phyloP scores from a whole-genome alignment of 2,888 invertebrate genomes.

The Metellina segmentata region DNA sequence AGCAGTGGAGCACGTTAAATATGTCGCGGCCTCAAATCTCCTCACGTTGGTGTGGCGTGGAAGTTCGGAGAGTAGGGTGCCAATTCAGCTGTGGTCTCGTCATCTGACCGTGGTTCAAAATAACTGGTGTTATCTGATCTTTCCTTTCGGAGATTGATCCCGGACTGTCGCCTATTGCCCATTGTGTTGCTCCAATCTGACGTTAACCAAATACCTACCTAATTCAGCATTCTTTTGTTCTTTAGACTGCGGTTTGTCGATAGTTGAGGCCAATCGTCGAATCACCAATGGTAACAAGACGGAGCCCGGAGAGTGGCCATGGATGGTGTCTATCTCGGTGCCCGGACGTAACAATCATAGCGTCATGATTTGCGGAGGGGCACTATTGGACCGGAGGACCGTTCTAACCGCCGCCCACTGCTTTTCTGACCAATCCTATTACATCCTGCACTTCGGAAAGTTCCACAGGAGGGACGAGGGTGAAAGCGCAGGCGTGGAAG shows the following conservation, averaged over 20 bases:
- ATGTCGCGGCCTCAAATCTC: too few relatives aligned
- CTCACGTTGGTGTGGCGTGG: too few relatives aligned
- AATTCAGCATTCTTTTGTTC: neutral
- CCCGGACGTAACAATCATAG: neutral
- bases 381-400: slow-evolving; percentile 14
- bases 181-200: too few relatives aligned
- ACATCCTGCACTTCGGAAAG: slow-evolving; percentile 39
- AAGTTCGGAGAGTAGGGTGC: too few relatives aligned
- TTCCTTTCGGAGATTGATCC: too few relatives aligned
- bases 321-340: slow-evolving; percentile 24
- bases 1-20: too few relatives aligned
- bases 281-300: neutral
- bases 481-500: slow-evolving; percentile 10
- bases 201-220: too few relatives aligned
- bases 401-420: slow-evolving; percentile 54
- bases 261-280: neutral
- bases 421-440: neutral
- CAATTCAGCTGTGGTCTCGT: too few relatives aligned
- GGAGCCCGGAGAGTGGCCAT: slow-evolving; percentile 34
- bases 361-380: slow-evolving; percentile 21
- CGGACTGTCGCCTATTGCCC: too few relatives aligned
- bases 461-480: neutral
- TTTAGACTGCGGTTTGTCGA: neutral
- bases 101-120: too few relatives aligned
- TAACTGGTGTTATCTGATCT: too few relatives aligned